Evolutionary conservation across 2,888 invertebrate genomes (phyloP), one percentile per base, ranked within the genome.

Genomic region (Lamellibrachia columna): DNA sequence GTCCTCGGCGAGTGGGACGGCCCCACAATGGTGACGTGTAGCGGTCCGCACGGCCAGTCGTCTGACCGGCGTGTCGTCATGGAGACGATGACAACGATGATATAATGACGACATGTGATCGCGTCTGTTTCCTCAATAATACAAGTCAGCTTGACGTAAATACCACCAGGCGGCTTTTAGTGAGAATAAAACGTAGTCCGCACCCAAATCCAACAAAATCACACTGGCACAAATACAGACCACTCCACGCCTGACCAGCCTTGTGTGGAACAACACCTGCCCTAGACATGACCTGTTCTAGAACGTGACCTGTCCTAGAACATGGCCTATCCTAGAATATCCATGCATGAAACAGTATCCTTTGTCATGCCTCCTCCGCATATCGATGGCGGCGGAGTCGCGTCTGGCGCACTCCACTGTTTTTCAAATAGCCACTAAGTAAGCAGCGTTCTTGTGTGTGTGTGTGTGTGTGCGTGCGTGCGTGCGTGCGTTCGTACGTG

Each of bases 41-140:
- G 40, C 40, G 40, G 40, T 40, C 40, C 40, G 40, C 40, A 40
- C 40, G 40, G 40, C 75, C 75, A 11, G 15, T 15, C 11, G 60
- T 60, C 75, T 75, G 75, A 75, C 75, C 75, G 22, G 1, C 75
- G 75, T 75, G 75, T 75, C 75, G 75, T 75, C 75, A 75, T 75
- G 75, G 75, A 22, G 75, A 75, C n/a, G 75, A 75, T 75, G 75
- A 75, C 75, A 75, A 75, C n/a, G 75, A 75, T 75, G 75, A 75
- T 75, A n/a, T 75, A 75, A 75, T 75, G 22, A 75, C 75, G 75
- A 75, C 75, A 75, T 75, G 75, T 75, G 75, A 75, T 75, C 75
- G 15, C n/a, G 75, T 75, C 75, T 40, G 40, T 40, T 40, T 40
- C 40, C 40, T 40, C 1, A 40, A 40, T 40, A 40, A 40, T 40